Evolutionary conservation across 1,140 invertebrate species (phyloP), one percentile per base, ranked within the genome.

Genomic region (Portunus trituberculatus): DNA sequence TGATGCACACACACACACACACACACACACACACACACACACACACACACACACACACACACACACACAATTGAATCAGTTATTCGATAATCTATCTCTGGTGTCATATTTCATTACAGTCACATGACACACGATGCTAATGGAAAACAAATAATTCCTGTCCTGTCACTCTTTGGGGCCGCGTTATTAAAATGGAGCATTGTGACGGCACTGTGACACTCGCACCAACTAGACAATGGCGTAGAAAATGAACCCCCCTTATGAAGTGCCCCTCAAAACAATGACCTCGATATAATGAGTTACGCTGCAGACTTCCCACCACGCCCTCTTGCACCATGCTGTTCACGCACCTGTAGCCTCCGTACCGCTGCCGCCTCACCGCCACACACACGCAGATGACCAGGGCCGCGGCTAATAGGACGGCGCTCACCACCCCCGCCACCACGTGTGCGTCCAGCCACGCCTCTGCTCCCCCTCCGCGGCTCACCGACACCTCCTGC

Each of bases 381-480:
- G 88, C 92, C 14, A 95, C 95, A 67, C 95, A 95, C n/a, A 91
- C 92, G 91, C 96, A 96, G 89, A 96, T 96, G 25, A 96, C 88
- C 31, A 94, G 88, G 16, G 96, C 96, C 14, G 89, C 84, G 4
- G 94, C 93, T 39, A 96, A 86, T n/a, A 96, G 93, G 16, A 96
- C 67, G 4, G 96, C 94, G 86, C 96, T 96, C 52, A 96, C 95
- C 0, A 95, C 90, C 28, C 96, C 96, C 31, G 96, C 96, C 45
- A 96, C 95, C 25, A 96, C 93, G 46, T 96, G 96, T 25, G 95
- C 94, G 84, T 96, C 96, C 32, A 96, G 86, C 93, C 93, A 94
- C 0, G 52, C 83, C 25, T 32, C 86, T 14, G 84, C 91, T 4
- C 84, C 84, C 12, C 45, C 82, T 16, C 86, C 39, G 46, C 90